Conservation (phyloP, 2,888 invertebrate genomes). For the Omphaloscelis lunosa region DNA sequence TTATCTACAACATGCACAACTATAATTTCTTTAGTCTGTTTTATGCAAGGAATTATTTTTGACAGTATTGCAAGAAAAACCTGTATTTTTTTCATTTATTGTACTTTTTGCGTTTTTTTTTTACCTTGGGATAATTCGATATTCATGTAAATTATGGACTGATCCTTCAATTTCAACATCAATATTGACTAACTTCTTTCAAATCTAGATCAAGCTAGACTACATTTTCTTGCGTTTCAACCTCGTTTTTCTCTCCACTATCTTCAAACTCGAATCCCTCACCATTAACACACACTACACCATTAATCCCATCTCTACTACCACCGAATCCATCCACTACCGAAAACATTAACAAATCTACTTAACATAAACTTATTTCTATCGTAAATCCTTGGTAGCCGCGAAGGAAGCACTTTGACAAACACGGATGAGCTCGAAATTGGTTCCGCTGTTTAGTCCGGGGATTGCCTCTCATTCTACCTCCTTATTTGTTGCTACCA, state of each 20-base stretch:
- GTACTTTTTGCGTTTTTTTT: too few relatives aligned
- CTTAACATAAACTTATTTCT: conserved; percentile 55
- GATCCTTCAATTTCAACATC: background rate
- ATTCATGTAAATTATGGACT: background rate
- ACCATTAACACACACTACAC: background rate
- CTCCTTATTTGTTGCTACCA: conserved; percentile 76
- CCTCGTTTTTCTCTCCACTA: background rate
- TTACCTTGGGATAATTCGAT: too few relatives aligned
- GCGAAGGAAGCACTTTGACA: conserved; percentile 84
- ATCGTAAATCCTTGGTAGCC: conserved; percentile 71
- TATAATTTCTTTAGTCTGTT: background rate
- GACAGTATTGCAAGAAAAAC: background rate
- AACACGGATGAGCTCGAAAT: conserved; percentile 87
- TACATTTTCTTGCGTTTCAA: background rate
- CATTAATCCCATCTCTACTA: background rate
- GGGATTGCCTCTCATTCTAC: conserved; percentile 78
- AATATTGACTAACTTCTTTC: background rate
- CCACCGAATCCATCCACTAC: conserved; percentile 4
- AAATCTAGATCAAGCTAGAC: background rate
- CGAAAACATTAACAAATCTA: conserved; percentile 36
- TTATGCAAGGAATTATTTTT: background rate
- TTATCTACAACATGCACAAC: background rate
- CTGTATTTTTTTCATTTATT: background rate
- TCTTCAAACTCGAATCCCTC: background rate
- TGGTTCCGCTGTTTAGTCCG: conserved; percentile 88